Evolutionary conservation across 2,888 invertebrate species (phyloP).

Genomic region (Heterodera filipjevi): DNA sequence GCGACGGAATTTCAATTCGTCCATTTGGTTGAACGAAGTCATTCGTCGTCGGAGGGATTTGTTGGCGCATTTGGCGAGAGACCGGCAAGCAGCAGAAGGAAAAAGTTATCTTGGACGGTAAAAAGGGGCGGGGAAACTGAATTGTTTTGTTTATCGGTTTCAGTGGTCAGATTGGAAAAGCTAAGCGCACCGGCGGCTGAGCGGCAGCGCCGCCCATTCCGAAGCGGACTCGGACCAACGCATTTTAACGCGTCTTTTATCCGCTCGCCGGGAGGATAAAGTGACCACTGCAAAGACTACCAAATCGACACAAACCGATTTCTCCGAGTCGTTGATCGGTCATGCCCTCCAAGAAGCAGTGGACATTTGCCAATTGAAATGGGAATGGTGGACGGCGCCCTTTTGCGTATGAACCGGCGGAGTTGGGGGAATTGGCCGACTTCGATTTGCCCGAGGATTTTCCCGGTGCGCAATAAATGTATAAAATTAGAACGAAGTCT

Average conservation of each 20-base stretch:
- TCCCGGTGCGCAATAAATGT: conserved; percentile 24
- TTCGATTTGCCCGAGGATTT: conserved; percentile 45
- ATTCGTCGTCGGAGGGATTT: not conserved
- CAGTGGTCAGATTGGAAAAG: not conserved
- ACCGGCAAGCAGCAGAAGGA: not conserved
- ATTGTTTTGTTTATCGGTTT: not conserved
- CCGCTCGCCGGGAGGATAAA: not conserved
- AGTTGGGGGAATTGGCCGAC: conserved; percentile 34
- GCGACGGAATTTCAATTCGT: not conserved
- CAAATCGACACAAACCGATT: conserved; percentile 8
- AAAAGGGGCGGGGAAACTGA: not conserved
- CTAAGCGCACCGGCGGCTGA: not conserved
- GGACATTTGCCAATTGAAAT: not conserved
- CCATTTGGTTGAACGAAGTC: not conserved
- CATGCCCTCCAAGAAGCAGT: not conserved
- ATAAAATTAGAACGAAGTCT: no score
- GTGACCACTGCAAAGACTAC: not conserved
- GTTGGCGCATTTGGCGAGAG: not conserved
- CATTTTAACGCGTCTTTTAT: conserved; percentile 18
- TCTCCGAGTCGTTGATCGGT: conserved; percentile 17
- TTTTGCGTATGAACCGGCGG: conserved; percentile 35
- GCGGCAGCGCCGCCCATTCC: not conserved
- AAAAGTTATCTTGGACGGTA: conserved; percentile 3
- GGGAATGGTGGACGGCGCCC: conserved; percentile 34
- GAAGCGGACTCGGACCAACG: conserved; percentile 26